phyloP scores from a whole-genome alignment of 2,113 vertebrate genomes.

The Dissostichus mawsoni region DNA sequence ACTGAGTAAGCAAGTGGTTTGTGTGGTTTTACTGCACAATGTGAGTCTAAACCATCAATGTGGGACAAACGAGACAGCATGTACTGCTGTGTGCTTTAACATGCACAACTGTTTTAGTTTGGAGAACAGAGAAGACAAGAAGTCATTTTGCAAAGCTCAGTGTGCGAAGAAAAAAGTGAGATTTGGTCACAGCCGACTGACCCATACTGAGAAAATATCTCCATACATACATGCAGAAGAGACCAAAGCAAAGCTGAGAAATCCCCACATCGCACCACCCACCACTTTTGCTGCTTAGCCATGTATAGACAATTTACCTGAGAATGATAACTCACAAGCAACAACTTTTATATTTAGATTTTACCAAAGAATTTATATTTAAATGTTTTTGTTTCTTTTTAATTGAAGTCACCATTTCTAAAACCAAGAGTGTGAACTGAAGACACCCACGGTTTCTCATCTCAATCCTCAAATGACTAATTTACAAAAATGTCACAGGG shows the following conservation, averaged over 20 bases:
- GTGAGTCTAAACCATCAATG: background rate
- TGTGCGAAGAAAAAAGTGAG: background rate
- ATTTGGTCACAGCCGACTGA: background rate
- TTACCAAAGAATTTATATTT: too few species aligned
- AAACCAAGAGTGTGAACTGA: background rate
- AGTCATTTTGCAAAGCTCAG: background rate
- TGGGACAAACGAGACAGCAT: background rate
- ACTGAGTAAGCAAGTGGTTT: slow-evolving; percentile 20
- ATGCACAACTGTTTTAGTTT: background rate
- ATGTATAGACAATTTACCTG: background rate
- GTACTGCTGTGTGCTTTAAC: background rate
- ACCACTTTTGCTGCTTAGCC: background rate
- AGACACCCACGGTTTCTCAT: too few species aligned
- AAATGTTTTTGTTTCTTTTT: background rate
- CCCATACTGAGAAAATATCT: background rate
- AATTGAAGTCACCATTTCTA: background rate
- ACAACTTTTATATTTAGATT: background rate
- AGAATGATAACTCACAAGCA: background rate
- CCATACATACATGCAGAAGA: background rate
- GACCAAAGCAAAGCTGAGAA: background rate
- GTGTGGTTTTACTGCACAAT: slow-evolving; percentile 45
- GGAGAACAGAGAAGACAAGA: background rate
- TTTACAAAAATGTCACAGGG: too few species aligned
- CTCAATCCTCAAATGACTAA: too few species aligned
- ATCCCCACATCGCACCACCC: background rate